Conservation (phyloP, 2,888 invertebrate genomes). For the Phaonia tiefii region DNA sequence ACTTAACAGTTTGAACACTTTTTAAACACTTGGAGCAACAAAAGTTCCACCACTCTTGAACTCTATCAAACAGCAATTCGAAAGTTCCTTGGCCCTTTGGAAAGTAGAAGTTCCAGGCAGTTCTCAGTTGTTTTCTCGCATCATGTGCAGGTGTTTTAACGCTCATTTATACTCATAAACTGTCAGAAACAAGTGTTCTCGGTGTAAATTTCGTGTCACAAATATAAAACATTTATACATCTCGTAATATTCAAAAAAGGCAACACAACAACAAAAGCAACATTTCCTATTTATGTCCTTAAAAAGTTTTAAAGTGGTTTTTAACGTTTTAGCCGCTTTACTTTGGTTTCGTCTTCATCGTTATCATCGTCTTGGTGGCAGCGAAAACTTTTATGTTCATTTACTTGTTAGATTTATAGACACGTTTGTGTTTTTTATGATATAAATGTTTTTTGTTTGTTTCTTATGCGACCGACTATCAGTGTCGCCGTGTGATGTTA, state of each 20-base stretch:
- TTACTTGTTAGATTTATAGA: conserved; percentile 52
- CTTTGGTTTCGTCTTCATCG: neutral
- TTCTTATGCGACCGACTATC: too few species aligned
- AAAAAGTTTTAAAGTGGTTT: conserved; percentile 14
- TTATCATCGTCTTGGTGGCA: conserved; percentile 50
- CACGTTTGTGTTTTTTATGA: conserved; percentile 54
- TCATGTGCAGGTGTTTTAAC: conserved; percentile 69
- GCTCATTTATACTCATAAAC: conserved; percentile 68
- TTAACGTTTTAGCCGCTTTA: neutral
- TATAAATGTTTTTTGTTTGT: too few species aligned
- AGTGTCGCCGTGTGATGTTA: too few species aligned
- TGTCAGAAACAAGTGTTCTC: conserved; percentile 66
- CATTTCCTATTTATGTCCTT: conserved; percentile 50
- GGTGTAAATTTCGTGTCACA: conserved; percentile 65
- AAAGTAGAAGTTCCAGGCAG: neutral
- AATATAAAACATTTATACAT: conserved; percentile 60
- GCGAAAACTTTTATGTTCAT: conserved; percentile 47
- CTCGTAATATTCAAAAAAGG: conserved; percentile 10
- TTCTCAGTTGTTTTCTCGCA: neutral
- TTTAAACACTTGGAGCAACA: conserved; percentile 52
- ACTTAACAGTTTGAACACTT: conserved; percentile 54
- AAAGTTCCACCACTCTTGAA: conserved; percentile 18
- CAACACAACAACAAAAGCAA: conserved; percentile 1
- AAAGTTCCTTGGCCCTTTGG: conserved; percentile 33
- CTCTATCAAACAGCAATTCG: conserved; percentile 3